phyloP scores from a whole-genome alignment of 1,140 invertebrate species.

The Zophobas morio region DNA sequence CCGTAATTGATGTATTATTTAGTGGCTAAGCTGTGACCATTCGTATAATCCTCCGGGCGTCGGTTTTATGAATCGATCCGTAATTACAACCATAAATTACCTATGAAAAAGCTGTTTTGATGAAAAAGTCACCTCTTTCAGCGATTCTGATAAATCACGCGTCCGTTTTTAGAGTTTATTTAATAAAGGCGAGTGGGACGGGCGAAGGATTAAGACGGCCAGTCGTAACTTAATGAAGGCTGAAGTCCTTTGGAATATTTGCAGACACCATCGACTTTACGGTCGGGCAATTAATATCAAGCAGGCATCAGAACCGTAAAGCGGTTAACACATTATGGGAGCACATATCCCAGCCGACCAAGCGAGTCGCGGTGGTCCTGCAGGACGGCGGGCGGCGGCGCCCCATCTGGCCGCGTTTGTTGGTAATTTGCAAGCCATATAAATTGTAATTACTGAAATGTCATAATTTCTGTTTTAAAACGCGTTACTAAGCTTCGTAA shows the following conservation, averaged over 20 bases:
- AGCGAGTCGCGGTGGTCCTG: not conserved
- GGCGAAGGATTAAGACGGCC: constrained; percentile 17
- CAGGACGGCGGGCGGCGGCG: not conserved
- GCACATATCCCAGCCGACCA: constrained; percentile 33
- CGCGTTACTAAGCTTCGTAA: constrained; percentile 20
- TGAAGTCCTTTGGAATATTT: constrained; percentile 36
- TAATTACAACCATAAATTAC: constrained; percentile 53
- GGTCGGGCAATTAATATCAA: constrained; percentile 46
- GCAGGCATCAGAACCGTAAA: constrained; percentile 47
- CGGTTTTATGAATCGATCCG: constrained; percentile 51
- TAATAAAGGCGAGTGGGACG: constrained; percentile 4
- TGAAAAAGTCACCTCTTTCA: constrained; percentile 30
- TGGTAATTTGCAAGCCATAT: constrained; percentile 48
- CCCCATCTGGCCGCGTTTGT: constrained; percentile 31
- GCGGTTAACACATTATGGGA: constrained; percentile 49
- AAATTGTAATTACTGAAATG: constrained; percentile 49
- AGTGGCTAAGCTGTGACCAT: constrained; percentile 50
- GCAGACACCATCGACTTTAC: constrained; percentile 46
- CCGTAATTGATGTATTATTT: constrained; percentile 55
- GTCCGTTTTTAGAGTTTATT: constrained; percentile 4
- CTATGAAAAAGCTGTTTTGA: constrained; percentile 42
- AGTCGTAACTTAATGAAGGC: constrained; percentile 36
- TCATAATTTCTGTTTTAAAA: constrained; percentile 46
- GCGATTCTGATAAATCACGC: constrained; percentile 31
- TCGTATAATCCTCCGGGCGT: constrained; percentile 48